Percentiles rank a stretch among this genome's conserved stretches.
Evolutionary conservation across 2,888 invertebrate genomes (phyloP).

Genomic region (Pseudococcus longispinus): DNA sequence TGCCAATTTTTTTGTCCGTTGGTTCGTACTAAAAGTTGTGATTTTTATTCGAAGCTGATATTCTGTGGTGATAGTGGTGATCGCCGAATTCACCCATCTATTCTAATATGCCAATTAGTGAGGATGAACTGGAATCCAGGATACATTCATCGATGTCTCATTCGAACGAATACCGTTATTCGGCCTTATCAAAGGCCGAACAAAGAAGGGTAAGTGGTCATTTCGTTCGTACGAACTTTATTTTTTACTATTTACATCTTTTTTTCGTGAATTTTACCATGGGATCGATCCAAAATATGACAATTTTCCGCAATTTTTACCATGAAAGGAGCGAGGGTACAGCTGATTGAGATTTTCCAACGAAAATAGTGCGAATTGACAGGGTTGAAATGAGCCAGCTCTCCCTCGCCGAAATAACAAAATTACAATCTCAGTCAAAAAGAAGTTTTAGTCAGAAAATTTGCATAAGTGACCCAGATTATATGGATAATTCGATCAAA

Average conservation of each 20-base stretch:
- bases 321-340: no score
- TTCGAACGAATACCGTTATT: constrained; percentile 36
- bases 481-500: no score
- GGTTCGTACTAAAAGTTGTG: neutral
- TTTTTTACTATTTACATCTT: neutral
- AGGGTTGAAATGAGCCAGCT: no score
- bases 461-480: no score
- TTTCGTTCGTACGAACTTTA: neutral
- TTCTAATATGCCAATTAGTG: constrained; percentile 51
- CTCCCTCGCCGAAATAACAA: no score
- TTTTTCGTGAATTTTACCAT: no score
- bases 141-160: constrained; percentile 53
- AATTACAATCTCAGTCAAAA: no score
- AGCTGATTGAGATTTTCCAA: no score
- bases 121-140: constrained; percentile 52
- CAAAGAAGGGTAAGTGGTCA: constrained; percentile 52
- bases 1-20: neutral
- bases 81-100: neutral
- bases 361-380: no score
- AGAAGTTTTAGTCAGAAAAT: no score
- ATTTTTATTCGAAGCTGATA: neutral
- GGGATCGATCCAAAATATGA: no score
- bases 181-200: constrained; percentile 52
- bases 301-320: no score
- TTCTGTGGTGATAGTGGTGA: neutral